A percentile compares a stretch with the other conserved stretches of the same genome.
Conservation (phyloP, 1,140 invertebrate species). For the Tenebrio molitor region DNA sequence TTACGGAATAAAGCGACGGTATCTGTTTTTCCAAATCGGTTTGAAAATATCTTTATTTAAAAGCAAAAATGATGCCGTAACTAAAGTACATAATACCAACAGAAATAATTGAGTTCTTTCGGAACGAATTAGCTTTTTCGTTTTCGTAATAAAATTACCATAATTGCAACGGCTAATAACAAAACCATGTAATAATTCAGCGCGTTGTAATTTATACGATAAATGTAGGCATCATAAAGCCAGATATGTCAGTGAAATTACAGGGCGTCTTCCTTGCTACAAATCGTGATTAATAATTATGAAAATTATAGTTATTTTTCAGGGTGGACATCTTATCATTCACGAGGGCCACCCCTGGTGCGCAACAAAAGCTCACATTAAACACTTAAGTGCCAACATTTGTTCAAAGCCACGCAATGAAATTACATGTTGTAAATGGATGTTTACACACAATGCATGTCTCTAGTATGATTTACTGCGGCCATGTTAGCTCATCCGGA, state of each 20-base stretch:
- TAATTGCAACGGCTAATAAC: constrained; percentile 11
- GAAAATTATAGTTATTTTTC: constrained; percentile 41
- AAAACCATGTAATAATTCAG: constrained; percentile 31
- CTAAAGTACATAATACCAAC: too few relatives aligned
- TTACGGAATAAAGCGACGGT: too few relatives aligned
- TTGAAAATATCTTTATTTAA: too few relatives aligned
- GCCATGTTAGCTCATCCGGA: constrained; percentile 3
- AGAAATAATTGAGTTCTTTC: too few relatives aligned
- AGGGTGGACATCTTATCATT: constrained; percentile 46
- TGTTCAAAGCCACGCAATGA: constrained; percentile 40
- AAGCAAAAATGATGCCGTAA: too few relatives aligned
- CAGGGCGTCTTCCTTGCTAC: constrained; percentile 17
- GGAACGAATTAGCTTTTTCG: neutral
- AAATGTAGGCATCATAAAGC: constrained; percentile 34
- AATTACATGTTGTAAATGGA: constrained; percentile 45
- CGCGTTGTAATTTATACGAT: constrained; percentile 34
- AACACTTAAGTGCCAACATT: constrained; percentile 45
- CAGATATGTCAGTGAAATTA: constrained; percentile 37
- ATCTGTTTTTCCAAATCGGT: too few relatives aligned
- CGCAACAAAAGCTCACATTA: constrained; percentile 39
- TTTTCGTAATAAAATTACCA: constrained; percentile 30
- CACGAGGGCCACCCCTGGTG: constrained; percentile 37
- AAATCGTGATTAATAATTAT: constrained; percentile 42
- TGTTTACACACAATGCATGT: constrained; percentile 47
- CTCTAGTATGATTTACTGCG: constrained; percentile 17